phyloP scores from a whole-genome alignment of 2,888 invertebrate species.

The Pseudococcus jackbeardsleyi region DNA sequence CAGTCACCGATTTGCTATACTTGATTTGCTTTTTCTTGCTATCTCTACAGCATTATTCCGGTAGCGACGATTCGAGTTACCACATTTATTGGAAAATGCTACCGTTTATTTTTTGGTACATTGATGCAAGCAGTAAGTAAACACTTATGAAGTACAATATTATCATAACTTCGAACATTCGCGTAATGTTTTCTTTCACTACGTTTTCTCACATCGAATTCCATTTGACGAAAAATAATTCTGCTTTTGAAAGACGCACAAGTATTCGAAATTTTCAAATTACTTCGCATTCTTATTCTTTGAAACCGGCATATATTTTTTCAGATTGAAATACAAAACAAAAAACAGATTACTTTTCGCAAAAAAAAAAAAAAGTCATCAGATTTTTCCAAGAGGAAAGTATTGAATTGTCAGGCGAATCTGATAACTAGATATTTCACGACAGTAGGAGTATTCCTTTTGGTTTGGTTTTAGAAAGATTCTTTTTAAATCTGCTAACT shows the following conservation, averaged over 20 bases:
- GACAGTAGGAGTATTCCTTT: background rate
- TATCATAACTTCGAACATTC: background rate
- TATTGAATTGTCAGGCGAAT: slow-evolving; percentile 34
- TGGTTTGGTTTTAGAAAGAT: background rate
- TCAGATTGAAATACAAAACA: slow-evolving; percentile 19
- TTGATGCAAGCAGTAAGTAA: slow-evolving; percentile 78
- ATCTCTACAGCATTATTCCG: slow-evolving; percentile 75
- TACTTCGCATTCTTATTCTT: slow-evolving; percentile 17
- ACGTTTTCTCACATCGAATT: background rate
- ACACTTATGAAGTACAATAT: background rate
- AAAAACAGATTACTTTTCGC: slow-evolving; percentile 24
- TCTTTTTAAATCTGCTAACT: background rate
- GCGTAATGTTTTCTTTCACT: background rate
- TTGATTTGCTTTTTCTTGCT: slow-evolving; percentile 77
- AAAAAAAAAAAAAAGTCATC: slow-evolving; percentile 22
- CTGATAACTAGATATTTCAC: slow-evolving; percentile 23
- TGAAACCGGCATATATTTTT: slow-evolving; percentile 17
- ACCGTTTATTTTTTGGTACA: slow-evolving; percentile 76
- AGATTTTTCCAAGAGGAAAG: slow-evolving; percentile 13
- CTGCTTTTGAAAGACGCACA: slow-evolving; percentile 12
- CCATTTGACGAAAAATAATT: slow-evolving; percentile 20
- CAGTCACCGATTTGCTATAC: slow-evolving; percentile 80
- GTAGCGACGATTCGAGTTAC: slow-evolving; percentile 73
- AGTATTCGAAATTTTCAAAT: background rate
- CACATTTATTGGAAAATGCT: slow-evolving; percentile 76